phyloP scores from a whole-genome alignment of 2,888 invertebrate genomes.

The Drosophila flavopinicola region DNA sequence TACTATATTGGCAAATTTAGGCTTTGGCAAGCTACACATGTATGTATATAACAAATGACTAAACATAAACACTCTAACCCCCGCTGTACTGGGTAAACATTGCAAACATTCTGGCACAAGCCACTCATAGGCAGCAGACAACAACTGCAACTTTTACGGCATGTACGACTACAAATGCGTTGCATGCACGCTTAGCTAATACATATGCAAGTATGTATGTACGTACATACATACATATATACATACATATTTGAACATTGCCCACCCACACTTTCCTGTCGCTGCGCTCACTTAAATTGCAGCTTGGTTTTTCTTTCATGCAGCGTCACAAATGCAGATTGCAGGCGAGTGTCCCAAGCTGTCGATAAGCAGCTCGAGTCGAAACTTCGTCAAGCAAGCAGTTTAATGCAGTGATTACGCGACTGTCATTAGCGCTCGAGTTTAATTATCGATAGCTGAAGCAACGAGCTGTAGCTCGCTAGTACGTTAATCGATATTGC shows the following conservation, averaged over 20 bases:
- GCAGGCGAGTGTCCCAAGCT: slow-evolving; percentile 34
- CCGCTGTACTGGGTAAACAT: slow-evolving; percentile 4
- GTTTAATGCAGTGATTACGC: slow-evolving; percentile 12
- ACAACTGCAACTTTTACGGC: slow-evolving; percentile 14
- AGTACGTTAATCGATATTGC: slow-evolving; percentile 19
- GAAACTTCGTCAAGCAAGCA: slow-evolving; percentile 15
- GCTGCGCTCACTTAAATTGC: slow-evolving; percentile 20
- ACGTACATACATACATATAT: not conserved
- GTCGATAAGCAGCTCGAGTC: slow-evolving; percentile 16
- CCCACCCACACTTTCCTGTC: slow-evolving; percentile 50
- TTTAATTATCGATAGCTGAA: slow-evolving; percentile 31
- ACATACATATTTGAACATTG: slow-evolving; percentile 2
- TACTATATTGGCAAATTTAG: too few relatives aligned
- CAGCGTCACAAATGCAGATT: slow-evolving; percentile 21
- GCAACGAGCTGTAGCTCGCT: too few relatives aligned
- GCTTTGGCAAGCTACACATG: too few relatives aligned
- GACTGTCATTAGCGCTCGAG: slow-evolving; percentile 8
- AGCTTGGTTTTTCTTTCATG: slow-evolving; percentile 5
- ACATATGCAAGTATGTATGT: not conserved
- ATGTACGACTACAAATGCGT: slow-evolving; percentile 25
- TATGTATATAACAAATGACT: too few relatives aligned
- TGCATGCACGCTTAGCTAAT: slow-evolving; percentile 29
- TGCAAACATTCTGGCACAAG: slow-evolving; percentile 7
- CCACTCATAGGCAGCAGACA: slow-evolving; percentile 7
- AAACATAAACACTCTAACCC: too few relatives aligned